These are phyloP conservation scores for Cheirogaleus major DNA, from an alignment of 2,797 vertebrate genomes.

Conservation along the genomic window DNA sequence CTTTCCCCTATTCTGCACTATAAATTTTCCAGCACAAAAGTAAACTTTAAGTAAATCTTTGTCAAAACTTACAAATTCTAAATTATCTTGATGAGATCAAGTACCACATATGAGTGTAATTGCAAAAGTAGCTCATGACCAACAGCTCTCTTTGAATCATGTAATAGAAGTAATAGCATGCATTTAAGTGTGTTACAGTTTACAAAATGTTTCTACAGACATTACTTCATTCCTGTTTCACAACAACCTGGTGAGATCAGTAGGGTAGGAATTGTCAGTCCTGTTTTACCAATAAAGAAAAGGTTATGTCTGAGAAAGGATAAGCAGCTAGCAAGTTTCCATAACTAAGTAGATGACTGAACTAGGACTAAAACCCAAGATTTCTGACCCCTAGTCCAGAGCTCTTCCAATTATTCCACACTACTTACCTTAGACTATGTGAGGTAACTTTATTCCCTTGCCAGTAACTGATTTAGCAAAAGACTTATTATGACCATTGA, in stretches of 20 bases:
- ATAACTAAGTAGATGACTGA: background rate
- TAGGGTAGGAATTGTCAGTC: background rate
- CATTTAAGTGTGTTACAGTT: background rate
- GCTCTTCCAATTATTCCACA: background rate
- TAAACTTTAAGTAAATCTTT: conserved; percentile 35
- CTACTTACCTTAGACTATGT: background rate
- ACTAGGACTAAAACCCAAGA: background rate
- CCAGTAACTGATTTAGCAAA: background rate
- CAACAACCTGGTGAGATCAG: conserved; percentile 14
- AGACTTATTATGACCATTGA: background rate
- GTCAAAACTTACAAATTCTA: background rate
- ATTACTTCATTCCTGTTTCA: conserved; percentile 42
- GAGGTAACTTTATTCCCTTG: background rate
- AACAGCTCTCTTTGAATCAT: background rate
- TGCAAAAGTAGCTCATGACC: background rate
- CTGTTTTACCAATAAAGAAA: conserved; percentile 7
- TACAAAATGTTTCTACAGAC: background rate
- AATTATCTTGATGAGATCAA: background rate
- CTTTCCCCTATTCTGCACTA: background rate
- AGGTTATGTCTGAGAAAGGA: background rate
- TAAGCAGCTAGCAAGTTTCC: background rate
- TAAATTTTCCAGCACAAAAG: background rate
- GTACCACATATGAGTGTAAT: background rate
- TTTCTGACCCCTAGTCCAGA: background rate
- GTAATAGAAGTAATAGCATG: background rate